Conservation (phyloP, 2,113 vertebrate species). For the Recurvirostra avosetta region DNA sequence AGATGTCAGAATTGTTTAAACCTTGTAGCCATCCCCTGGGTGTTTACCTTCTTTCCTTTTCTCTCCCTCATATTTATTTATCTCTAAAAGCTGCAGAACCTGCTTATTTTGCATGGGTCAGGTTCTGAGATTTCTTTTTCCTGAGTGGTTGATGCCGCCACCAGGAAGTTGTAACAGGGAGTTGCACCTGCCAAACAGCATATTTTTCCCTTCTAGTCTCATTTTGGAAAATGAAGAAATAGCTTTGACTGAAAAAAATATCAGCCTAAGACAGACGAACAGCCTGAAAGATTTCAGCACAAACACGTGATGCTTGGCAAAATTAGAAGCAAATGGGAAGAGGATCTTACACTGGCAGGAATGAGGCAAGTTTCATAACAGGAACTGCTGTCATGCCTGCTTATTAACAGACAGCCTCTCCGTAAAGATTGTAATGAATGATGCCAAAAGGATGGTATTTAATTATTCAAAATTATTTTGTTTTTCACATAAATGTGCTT, state of each 20-base stretch:
- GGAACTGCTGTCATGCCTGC: neutral
- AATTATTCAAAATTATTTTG: slow-evolving; percentile 39
- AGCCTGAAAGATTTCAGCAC: neutral
- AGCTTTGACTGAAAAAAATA: neutral
- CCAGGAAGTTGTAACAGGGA: neutral
- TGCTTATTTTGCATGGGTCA: neutral
- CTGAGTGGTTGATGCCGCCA: neutral
- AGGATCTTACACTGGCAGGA: neutral
- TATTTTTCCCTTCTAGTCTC: neutral
- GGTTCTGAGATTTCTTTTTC: neutral
- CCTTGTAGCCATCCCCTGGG: neutral
- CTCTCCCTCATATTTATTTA: neutral
- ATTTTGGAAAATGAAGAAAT: neutral
- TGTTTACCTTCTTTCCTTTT: neutral
- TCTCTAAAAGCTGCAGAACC: neutral
- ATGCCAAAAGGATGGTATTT: neutral
- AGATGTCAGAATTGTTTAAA: neutral
- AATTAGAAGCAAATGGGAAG: slow-evolving; percentile 11
- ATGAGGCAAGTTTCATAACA: neutral
- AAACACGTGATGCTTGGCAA: neutral
- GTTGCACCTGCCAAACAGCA: neutral
- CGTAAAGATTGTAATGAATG: neutral
- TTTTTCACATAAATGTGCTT: neutral
- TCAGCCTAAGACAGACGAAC: neutral
- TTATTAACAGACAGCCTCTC: neutral